Evolutionary conservation across 2,113 vertebrate species (phyloP).

Genomic region (Rhinolophus sinicus): DNA sequence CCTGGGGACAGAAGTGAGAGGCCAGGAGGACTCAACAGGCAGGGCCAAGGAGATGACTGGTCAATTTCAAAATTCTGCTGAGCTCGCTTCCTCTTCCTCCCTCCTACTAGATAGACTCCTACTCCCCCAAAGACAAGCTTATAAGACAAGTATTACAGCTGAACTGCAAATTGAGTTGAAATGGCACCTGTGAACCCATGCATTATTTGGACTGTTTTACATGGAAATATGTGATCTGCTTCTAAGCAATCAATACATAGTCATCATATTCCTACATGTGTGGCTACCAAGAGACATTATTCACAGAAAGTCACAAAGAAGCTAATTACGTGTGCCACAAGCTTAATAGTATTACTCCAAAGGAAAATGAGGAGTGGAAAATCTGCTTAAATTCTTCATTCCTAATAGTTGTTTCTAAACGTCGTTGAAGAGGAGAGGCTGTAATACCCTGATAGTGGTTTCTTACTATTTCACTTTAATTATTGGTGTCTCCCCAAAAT

Average conservation of each 20-base stretch:
- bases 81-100: background rate
- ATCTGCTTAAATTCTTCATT: background rate
- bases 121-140: background rate
- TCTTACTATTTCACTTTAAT: background rate
- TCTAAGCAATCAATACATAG: background rate
- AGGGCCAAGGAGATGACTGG: fast-evolving
- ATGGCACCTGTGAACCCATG: background rate
- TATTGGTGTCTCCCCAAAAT: background rate
- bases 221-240: background rate
- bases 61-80: background rate
- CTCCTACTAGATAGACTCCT: background rate
- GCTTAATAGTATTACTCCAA: background rate
- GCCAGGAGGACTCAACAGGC: background rate
- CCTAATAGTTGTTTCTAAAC: background rate
- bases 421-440: background rate
- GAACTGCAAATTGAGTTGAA: background rate
- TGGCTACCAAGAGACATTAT: background rate
- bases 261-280: background rate
- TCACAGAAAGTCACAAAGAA: background rate
- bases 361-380: background rate
- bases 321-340: background rate
- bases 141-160: background rate
- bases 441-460: background rate
- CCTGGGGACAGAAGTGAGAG: background rate
- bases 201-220: background rate